phyloP scores from a whole-genome alignment of 2,113 vertebrate genomes.

The Porphyrio hochstetteri region DNA sequence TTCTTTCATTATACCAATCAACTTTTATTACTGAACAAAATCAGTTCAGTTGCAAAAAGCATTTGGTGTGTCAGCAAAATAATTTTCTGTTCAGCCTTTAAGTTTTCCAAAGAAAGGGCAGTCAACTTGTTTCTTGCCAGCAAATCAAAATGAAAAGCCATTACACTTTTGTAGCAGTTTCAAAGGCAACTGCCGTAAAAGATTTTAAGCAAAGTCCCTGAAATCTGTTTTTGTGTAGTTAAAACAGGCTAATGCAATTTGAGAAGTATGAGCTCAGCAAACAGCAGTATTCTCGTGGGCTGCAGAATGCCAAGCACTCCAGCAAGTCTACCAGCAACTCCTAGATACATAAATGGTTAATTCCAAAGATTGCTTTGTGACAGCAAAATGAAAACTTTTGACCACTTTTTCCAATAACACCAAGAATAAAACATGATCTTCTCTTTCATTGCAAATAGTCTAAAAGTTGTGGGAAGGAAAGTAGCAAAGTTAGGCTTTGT shows the following conservation, averaged over 20 bases:
- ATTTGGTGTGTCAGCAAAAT: constrained; percentile 42
- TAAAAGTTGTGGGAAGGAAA: neutral
- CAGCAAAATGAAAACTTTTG: neutral
- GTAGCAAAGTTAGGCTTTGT: neutral
- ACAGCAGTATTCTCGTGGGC: neutral
- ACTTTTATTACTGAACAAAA: constrained; percentile 52
- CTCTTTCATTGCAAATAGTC: neutral
- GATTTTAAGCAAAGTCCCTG: constrained; percentile 39
- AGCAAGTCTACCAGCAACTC: neutral
- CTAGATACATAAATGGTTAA: neutral
- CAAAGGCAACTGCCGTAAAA: neutral
- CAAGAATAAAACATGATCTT: neutral
- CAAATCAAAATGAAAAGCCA: constrained; percentile 41
- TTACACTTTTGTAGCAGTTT: constrained; percentile 41
- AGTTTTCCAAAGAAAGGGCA: constrained; percentile 26
- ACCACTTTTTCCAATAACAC: neutral
- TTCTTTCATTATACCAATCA: constrained; percentile 28
- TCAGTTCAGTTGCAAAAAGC: neutral
- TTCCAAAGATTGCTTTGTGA: neutral
- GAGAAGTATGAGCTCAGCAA: neutral
- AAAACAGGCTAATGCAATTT: constrained; percentile 5
- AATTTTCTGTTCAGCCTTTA: constrained; percentile 18
- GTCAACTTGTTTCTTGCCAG: constrained; percentile 14
- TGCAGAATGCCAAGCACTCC: neutral
- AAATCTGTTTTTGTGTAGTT: constrained; percentile 19